Conservation (phyloP, 2,888 invertebrate species). For the Lasioglossum malachurum region DNA sequence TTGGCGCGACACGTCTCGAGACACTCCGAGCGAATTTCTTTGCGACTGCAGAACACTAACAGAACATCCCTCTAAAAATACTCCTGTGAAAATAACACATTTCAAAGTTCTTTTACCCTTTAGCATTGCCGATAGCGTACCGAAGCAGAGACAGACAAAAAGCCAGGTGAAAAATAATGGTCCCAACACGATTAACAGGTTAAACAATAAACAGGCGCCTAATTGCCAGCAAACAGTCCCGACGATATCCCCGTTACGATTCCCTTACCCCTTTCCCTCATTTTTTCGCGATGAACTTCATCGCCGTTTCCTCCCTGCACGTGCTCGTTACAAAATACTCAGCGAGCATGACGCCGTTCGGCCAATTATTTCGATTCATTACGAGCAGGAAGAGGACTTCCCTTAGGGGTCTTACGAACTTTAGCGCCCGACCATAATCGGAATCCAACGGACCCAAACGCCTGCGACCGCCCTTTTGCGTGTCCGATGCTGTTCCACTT, state of each 20-base stretch:
- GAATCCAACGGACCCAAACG: slow-evolving; percentile 73
- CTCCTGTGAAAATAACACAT: not conserved
- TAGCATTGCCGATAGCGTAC: not conserved
- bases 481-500: not conserved
- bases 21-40: not conserved
- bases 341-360: slow-evolving; percentile 72
- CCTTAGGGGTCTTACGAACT: slow-evolving; percentile 67
- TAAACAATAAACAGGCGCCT: not conserved
- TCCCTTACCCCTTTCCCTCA: not conserved
- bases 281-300: slow-evolving; percentile 45
- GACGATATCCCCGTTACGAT: not conserved
- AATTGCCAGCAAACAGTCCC: not conserved
- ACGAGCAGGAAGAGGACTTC: slow-evolving; percentile 81
- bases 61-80: not conserved
- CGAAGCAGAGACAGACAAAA: not conserved
- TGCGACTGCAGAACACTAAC: not conserved
- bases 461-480: slow-evolving; percentile 48
- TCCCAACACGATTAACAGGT: not conserved
- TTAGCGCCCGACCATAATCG: slow-evolving; percentile 54
- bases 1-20: not conserved
- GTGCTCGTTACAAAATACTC: slow-evolving; percentile 65
- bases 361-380: slow-evolving; percentile 79
- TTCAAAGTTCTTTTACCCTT: not conserved
- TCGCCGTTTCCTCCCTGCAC: slow-evolving; percentile 67
- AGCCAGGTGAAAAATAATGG: not conserved